Conservation (phyloP, 2,888 invertebrate species). For the Scaptomyza cyrtandrae region DNA sequence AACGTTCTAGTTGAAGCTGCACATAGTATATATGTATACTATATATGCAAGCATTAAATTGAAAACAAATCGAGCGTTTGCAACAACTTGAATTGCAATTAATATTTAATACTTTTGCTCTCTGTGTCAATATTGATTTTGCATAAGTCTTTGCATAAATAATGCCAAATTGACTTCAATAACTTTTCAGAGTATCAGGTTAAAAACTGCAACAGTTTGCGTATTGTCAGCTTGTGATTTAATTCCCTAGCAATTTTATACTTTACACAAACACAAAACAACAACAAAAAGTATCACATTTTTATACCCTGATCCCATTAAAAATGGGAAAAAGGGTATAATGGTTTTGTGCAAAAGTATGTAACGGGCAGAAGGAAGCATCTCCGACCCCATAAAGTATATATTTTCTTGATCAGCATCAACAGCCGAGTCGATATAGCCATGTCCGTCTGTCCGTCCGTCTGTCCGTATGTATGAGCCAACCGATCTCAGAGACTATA, state of each 20-base stretch:
- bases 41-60: slow-evolving; percentile 7
- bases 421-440: too few species aligned
- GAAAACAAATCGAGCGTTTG: slow-evolving; percentile 5
- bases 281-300: too few species aligned
- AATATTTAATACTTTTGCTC: slow-evolving; percentile 17
- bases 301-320: too few species aligned
- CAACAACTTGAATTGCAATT: slow-evolving; percentile 12
- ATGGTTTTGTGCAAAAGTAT: too few species aligned
- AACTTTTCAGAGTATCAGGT: background rate
- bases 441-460: too few species aligned
- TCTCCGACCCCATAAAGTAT: too few species aligned
- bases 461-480: too few species aligned
- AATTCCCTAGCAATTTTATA: slow-evolving; percentile 5
- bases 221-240: background rate
- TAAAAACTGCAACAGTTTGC: background rate
- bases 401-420: too few species aligned
- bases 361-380: too few species aligned
- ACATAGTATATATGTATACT: background rate
- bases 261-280: background rate
- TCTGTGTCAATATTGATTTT: slow-evolving; percentile 14
- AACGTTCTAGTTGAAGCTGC: slow-evolving; percentile 21
- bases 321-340: too few species aligned
- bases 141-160: slow-evolving; percentile 8
- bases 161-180: slow-evolving; percentile 3
- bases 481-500: too few species aligned